Evolutionary conservation across 2,888 invertebrate genomes (phyloP).

Genomic region (Stenoptilia bipunctidactyla): DNA sequence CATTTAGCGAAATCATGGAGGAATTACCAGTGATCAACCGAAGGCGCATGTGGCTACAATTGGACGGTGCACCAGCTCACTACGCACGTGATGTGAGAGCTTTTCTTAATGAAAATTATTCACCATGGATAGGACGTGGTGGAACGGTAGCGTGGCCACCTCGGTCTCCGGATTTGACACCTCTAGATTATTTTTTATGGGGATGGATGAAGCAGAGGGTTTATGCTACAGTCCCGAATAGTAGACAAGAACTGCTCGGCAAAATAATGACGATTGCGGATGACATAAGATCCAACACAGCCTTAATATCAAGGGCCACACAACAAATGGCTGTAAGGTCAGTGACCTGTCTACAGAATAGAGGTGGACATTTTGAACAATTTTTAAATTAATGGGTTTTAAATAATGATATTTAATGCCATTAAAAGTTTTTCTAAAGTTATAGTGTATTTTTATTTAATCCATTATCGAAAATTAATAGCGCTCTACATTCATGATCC

Average conservation of each 20-base stretch:
- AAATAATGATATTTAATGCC: too few species aligned
- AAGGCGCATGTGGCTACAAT: conserved; percentile 1
- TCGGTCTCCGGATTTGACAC: conserved; percentile 12
- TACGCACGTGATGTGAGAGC: conserved; percentile 5
- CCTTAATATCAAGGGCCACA: neutral
- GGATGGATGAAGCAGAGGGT: conserved; percentile 10
- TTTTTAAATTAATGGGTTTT: too few species aligned
- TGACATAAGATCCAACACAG: neutral
- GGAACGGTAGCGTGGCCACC: conserved; percentile 11
- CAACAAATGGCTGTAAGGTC: neutral
- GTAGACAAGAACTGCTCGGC: conserved; percentile 8
- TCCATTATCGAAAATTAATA: too few species aligned
- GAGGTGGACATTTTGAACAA: neutral
- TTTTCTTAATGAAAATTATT: conserved; percentile 5
- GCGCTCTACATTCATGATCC: too few species aligned
- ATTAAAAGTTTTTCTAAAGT: too few species aligned
- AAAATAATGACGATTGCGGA: conserved; percentile 3
- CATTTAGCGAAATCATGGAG: neutral
- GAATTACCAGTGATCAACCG: neutral
- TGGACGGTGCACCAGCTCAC: conserved; percentile 11
- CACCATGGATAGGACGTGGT: conserved; percentile 9
- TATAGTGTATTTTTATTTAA: too few species aligned
- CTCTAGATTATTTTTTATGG: conserved; percentile 12
- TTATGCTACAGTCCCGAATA: conserved; percentile 6
- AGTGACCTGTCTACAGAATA: neutral